phyloP scores from a whole-genome alignment of 2,113 vertebrate species.

The Corythornis madagascariensis region DNA sequence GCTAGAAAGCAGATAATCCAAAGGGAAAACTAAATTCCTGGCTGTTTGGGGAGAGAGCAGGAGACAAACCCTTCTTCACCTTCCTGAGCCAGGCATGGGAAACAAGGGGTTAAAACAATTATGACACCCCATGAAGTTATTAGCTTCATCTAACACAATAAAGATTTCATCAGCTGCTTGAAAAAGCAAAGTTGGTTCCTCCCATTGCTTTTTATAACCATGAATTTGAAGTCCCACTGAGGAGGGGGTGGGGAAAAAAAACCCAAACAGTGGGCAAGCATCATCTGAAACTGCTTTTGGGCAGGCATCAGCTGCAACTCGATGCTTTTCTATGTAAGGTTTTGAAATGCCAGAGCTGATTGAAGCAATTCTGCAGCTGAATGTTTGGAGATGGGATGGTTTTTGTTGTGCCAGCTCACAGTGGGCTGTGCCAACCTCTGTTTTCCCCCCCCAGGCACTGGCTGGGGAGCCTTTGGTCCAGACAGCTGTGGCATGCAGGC shows the following conservation, averaged over 20 bases:
- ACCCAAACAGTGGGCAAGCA: neutral
- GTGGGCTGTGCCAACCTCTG: neutral
- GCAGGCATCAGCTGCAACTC: neutral
- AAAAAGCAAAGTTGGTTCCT: constrained; percentile 1
- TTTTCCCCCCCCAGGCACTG: neutral
- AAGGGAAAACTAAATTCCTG: neutral
- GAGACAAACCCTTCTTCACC: neutral
- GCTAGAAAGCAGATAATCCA: neutral
- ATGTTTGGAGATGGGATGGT: neutral
- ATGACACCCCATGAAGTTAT: neutral
- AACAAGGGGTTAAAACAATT: neutral
- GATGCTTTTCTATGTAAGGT: constrained; percentile 64
- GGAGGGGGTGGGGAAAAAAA: neutral
- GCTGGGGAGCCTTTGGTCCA: neutral
- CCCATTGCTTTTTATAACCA: constrained; percentile 30
- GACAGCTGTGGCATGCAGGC: neutral
- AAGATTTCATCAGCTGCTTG: neutral
- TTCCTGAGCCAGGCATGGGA: neutral
- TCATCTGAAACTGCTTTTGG: neutral
- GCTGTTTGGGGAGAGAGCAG: neutral
- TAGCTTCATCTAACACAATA: neutral
- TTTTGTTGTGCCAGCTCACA: neutral
- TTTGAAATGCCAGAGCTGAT: constrained; percentile 17
- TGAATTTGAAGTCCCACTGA: neutral
- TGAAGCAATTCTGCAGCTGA: neutral